Base-by-base conservation (phyloP, 2,888 invertebrate species). In the Cryptocephalus primarius region DNA sequence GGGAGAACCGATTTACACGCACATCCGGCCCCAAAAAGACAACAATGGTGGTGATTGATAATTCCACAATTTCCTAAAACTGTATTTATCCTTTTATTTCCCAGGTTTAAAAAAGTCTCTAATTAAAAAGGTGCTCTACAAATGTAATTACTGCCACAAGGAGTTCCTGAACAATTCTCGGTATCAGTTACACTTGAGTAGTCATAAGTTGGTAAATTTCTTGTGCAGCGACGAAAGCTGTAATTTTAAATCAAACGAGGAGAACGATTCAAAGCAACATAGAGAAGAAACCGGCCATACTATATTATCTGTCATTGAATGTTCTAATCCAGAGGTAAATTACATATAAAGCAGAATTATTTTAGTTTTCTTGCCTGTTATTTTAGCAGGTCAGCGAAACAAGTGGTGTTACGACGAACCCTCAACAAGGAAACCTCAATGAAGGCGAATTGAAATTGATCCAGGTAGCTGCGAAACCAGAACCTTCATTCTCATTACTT, bases 181-280 rank as follows among this genome's bases (percentile, higher is more conserved):
- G 55, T 75, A 72, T 43, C 67, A 67, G 51, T 45, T 76, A 4
- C 81, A 82, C 60, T 71, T 78, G 46, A 74, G 76, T 40, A 73
- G 72, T 42, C 85, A 85, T 63, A 79, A 79, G 11, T 74, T 79
- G 11, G 68, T 71, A 4, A 22, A 22, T 44, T 82, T 77, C 62
- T 77, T 76, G 57, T 85, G 84, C 64, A 64, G 49, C 40, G 52
- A 47, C 11, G 39, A 47, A 8, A 52, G 53, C 11, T 67, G 67
- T 54, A 32, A 42, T 10, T 44, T 60, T 39, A 48, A 55, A 48
- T 55, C 76, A 62, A 61, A 70, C 9, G 74, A 73, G 2, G 71
- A 76, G 48, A 38, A 42, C 2, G 34, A 40, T 8, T 73, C 82
- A 53, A 68, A 67, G 13, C 59, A 72, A 11, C 85, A 85, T 66